A percentile compares a stretch with the other conserved stretches of the same genome.
Evolutionary conservation across 2,888 invertebrate genomes (phyloP).

Genomic region (Plagodis pulveraria): DNA sequence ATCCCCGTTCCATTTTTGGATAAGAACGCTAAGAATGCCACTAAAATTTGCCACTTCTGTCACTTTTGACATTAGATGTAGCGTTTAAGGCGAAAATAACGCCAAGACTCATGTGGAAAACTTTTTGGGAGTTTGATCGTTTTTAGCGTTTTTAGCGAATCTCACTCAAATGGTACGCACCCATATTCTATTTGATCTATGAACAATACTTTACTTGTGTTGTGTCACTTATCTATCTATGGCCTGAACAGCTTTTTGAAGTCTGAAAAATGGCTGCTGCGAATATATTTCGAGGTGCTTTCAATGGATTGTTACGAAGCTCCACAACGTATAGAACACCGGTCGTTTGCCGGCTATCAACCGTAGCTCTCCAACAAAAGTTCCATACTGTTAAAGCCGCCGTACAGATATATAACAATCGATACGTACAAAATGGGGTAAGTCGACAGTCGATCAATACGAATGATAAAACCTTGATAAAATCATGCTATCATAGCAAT

Average conservation of each 20-base stretch:
- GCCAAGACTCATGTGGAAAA: too few species aligned
- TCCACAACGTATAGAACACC: slow-evolving; percentile 67
- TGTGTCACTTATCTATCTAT: too few species aligned
- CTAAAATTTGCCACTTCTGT: too few species aligned
- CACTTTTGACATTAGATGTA: too few species aligned
- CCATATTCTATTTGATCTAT: too few species aligned
- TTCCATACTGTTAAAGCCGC: slow-evolving; percentile 60
- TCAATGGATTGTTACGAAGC: slow-evolving; percentile 76
- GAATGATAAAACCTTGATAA: slow-evolving; percentile 38
- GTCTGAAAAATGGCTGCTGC: slow-evolving; percentile 79
- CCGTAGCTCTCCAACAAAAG: slow-evolving; percentile 72
- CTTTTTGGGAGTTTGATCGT: too few species aligned
- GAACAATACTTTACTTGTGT: too few species aligned
- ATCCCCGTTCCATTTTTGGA: too few species aligned
- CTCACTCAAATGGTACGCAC: too few species aligned
- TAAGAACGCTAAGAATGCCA: too few species aligned
- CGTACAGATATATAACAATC: slow-evolving; percentile 52
- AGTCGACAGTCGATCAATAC: slow-evolving; percentile 55
- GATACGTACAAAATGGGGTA: slow-evolving; percentile 68
- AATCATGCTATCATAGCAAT: not conserved
- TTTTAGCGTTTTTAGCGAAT: too few species aligned
- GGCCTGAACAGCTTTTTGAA: slow-evolving; percentile 37
- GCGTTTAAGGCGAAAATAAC: too few species aligned
- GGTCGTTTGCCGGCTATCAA: slow-evolving; percentile 74
- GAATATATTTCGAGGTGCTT: slow-evolving; percentile 76